phyloP scores from a whole-genome alignment of 2,113 vertebrate genomes.

The Ailurus styani region DNA sequence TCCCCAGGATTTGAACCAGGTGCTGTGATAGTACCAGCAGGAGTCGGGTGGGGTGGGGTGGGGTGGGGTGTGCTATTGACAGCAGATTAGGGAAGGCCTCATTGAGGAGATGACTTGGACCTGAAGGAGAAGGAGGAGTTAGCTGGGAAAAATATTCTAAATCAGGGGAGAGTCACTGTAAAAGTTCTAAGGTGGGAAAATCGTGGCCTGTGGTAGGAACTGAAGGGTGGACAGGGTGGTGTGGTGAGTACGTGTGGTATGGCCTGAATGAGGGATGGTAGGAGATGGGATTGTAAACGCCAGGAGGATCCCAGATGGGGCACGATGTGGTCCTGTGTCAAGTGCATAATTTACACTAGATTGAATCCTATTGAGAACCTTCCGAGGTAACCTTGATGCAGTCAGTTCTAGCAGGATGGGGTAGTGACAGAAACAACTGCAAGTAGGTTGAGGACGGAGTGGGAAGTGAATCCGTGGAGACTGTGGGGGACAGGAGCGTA shows the following conservation, averaged over 20 bases:
- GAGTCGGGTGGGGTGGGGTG: background rate
- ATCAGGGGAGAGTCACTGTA: background rate
- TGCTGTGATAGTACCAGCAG: background rate
- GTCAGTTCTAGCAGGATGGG: background rate
- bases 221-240: background rate
- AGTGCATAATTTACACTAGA: background rate
- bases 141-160: background rate
- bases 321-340: background rate
- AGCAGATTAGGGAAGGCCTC: background rate
- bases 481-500: background rate
- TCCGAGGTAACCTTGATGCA: background rate
- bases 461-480: background rate
- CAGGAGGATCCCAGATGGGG: background rate
- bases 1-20: background rate
- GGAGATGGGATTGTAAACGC: background rate
- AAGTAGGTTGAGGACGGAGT: background rate
- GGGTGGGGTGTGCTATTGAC: background rate
- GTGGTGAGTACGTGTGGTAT: background rate
- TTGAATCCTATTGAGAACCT: background rate
- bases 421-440: background rate
- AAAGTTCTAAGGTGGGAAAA: no score
- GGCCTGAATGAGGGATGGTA: background rate
- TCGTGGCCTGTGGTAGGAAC: background rate
- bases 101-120: background rate
- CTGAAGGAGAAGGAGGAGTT: background rate